Conservation (phyloP, 2,113 vertebrate genomes). For the Phoxinus phoxinus region DNA sequence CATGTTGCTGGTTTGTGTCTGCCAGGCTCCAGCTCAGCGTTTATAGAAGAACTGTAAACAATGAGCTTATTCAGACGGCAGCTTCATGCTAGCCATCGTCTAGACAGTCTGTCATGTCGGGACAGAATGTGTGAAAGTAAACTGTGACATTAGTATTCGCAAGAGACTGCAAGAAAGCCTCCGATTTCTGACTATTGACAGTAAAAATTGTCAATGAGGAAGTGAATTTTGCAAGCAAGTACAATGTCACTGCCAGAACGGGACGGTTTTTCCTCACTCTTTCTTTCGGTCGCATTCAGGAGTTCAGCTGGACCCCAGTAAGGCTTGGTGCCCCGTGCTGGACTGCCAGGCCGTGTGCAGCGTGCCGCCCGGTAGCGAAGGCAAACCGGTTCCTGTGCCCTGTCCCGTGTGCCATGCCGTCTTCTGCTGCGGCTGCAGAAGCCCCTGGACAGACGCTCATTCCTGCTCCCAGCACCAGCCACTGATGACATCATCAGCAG, state of each 20-base stretch:
- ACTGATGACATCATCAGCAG: conserved; percentile 60
- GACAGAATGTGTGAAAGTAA: conserved; percentile 1
- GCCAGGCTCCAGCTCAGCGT: conserved; percentile 11
- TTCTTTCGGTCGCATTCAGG: conserved; percentile 69
- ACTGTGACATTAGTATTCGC: background rate
- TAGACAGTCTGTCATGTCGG: background rate
- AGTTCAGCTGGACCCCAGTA: conserved; percentile 90
- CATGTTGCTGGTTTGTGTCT: background rate
- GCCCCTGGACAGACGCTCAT: conserved; percentile 78
- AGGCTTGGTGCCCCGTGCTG: conserved; percentile 88
- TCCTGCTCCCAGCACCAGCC: conserved; percentile 79
- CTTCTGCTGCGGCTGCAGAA: conserved; percentile 91
- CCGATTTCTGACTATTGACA: background rate
- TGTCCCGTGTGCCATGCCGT: conserved; percentile 80
- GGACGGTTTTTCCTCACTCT: background rate
- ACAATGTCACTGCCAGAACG: background rate
- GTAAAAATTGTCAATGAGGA: background rate
- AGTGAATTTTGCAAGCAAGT: background rate
- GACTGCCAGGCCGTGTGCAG: conserved; percentile 90
- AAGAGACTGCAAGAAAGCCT: background rate
- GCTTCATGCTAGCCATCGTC: conserved; percentile 29
- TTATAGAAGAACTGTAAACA: conserved; percentile 22
- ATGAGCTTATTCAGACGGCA: conserved; percentile 41
- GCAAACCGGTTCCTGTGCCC: conserved; percentile 74
- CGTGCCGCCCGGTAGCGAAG: conserved; percentile 68